Percentiles rank a stretch among this genome's conserved stretches.
These are phyloP conservation scores for Xestia rhomboidea DNA, from an alignment of 2,888 invertebrate species.

Conservation along the genomic window DNA sequence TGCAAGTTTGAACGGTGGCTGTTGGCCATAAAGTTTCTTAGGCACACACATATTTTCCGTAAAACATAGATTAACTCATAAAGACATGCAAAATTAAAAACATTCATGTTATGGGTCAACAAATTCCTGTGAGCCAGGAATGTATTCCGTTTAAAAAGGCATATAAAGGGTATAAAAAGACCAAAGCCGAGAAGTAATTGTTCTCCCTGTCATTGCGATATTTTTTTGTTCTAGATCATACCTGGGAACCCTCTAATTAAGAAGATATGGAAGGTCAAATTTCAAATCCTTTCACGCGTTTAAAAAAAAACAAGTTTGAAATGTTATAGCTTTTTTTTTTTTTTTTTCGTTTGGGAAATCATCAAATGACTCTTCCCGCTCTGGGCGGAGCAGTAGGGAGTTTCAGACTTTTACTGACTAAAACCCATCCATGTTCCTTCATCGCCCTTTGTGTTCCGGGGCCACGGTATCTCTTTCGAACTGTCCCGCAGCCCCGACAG, in stretches of 20 bases:
- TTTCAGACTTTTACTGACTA: too few relatives aligned
- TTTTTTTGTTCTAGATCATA: slow-evolving; percentile 1
- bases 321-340: not conserved
- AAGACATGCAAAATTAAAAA: not conserved
- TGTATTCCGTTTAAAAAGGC: not conserved
- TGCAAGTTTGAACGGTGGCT: not conserved
- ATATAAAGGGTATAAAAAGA: not conserved
- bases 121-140: not conserved
- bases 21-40: too few relatives aligned
- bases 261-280: not conserved
- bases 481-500: too few relatives aligned
- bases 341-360: too few relatives aligned
- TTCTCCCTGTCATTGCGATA: not conserved
- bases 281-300: not conserved
- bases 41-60: not conserved
- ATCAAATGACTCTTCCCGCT: too few relatives aligned
- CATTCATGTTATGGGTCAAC: not conserved
- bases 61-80: not conserved
- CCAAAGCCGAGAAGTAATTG: not conserved
- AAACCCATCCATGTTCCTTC: too few relatives aligned
- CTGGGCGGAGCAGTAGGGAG: too few relatives aligned
- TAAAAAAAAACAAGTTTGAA: not conserved
- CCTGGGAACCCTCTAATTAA: not conserved
- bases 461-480: too few relatives aligned
- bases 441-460: too few relatives aligned